These are phyloP conservation scores for Paratrypauchen microcephalus DNA, from an alignment of 2,797 vertebrate species.

Conservation along the genomic window DNA sequence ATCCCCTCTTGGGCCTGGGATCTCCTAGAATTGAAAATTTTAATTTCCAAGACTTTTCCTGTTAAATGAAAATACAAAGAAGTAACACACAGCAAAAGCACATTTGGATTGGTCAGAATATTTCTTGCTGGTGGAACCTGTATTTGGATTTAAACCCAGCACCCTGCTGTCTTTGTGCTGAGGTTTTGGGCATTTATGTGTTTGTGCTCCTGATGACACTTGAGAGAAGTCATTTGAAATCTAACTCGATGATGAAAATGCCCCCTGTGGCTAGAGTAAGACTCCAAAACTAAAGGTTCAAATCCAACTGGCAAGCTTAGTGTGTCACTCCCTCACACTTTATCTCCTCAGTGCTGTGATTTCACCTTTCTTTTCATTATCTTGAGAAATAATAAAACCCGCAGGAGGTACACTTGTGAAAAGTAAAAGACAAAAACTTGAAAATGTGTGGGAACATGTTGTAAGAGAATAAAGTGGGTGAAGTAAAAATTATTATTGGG, in stretches of 20 bases:
- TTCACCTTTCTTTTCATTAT: constrained; percentile 44
- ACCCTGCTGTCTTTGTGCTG: constrained; percentile 28
- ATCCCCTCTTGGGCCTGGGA: too few species aligned
- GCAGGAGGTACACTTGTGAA: constrained; percentile 30
- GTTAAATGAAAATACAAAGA: too few species aligned
- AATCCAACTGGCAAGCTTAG: constrained; percentile 46
- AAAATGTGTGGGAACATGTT: constrained; percentile 19
- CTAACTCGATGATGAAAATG: constrained; percentile 45
- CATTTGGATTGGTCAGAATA: constrained; percentile 52
- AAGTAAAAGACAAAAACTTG: constrained; percentile 2
- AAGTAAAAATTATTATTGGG: constrained; percentile 17
- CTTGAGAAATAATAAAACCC: constrained; percentile 18
- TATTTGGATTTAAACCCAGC: neutral
- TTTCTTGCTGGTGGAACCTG: constrained; percentile 52
- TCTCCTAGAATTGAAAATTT: too few species aligned
- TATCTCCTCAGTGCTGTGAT: constrained; percentile 22
- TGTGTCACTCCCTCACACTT: constrained; percentile 30
- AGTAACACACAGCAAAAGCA: neutral
- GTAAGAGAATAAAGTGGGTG: constrained; percentile 24
- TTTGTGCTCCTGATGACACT: constrained; percentile 19
- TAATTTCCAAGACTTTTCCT: too few species aligned
- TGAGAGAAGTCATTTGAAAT: constrained; percentile 52
- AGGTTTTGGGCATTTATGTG: constrained; percentile 14
- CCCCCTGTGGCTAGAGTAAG: constrained; percentile 38
- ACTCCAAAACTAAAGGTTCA: constrained; percentile 21